These are phyloP conservation scores for Deroplatys truncata DNA, from an alignment of 2,888 invertebrate species.

Conservation along the genomic window DNA sequence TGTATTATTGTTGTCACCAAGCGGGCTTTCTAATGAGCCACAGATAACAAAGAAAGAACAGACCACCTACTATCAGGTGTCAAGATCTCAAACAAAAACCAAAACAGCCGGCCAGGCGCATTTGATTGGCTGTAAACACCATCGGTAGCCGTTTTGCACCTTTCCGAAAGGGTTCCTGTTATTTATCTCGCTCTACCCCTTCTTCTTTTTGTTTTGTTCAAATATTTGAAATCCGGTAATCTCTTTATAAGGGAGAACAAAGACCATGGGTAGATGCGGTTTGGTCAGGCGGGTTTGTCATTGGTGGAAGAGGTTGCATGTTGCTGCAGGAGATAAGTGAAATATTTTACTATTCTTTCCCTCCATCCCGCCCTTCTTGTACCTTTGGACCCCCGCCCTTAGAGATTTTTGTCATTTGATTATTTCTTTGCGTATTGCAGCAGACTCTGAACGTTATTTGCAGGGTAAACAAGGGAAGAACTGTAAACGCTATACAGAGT, in stretches of 20 bases:
- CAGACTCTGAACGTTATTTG: no score
- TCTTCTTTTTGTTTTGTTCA: not conserved
- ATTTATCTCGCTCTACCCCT: not conserved
- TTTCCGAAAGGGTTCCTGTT: not conserved
- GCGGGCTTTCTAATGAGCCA: not conserved
- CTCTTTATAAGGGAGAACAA: not conserved
- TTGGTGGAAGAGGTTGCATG: not conserved
- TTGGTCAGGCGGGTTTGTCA: not conserved
- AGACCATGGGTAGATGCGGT: not conserved
- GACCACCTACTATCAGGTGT: constrained; percentile 11
- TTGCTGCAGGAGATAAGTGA: not conserved
- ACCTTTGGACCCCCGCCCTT: no score
- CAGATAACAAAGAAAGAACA: not conserved
- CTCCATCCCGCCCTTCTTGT: no score
- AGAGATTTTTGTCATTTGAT: no score
- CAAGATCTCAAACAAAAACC: not conserved
- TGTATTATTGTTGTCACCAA: not conserved
- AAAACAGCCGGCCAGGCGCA: not conserved
- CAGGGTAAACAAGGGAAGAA: no score
- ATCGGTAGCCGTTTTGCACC: not conserved
- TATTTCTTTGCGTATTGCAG: no score
- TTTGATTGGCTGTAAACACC: constrained; percentile 1
- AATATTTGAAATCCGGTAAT: not conserved
- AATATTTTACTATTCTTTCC: not conserved
- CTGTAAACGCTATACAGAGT: no score